phyloP scores from a whole-genome alignment of 2,888 invertebrate species.

The Harpalus rubripes region DNA sequence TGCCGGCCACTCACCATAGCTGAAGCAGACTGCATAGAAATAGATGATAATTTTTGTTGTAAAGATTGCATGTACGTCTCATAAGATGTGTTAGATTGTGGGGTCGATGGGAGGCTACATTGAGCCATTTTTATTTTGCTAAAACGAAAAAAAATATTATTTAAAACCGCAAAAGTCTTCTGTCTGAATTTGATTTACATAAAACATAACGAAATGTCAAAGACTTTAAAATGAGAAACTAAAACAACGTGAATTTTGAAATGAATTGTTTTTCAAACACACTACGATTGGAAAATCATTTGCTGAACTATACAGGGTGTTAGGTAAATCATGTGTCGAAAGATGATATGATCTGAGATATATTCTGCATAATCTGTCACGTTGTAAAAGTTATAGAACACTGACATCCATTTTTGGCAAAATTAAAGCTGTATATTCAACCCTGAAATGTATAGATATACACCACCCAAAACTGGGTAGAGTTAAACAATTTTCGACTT shows the following conservation, averaged over 20 bases:
- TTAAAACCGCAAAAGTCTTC: slow-evolving; percentile 67
- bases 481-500: no score
- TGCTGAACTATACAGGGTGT: no score
- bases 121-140: slow-evolving; percentile 73
- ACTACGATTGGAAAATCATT: neutral
- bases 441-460: no score
- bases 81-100: slow-evolving; percentile 83
- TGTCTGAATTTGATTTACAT: slow-evolving; percentile 22
- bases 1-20: slow-evolving; percentile 51
- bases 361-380: no score
- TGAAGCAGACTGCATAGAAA: slow-evolving; percentile 75
- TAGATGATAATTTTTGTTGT: slow-evolving; percentile 84
- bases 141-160: slow-evolving; percentile 65
- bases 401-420: no score
- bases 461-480: no score
- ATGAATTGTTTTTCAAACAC: neutral
- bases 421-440: no score
- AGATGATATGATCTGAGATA: no score
- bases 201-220: slow-evolving; percentile 50
- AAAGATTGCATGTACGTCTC: slow-evolving; percentile 85
- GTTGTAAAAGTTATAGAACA: no score
- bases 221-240: neutral
- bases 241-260: neutral
- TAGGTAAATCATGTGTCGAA: no score
- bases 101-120: slow-evolving; percentile 82